A percentile compares a stretch with the other conserved stretches of the same genome.
Evolutionary conservation across 2,113 vertebrate genomes (phyloP).

Genomic region (Silurus asotus): DNA sequence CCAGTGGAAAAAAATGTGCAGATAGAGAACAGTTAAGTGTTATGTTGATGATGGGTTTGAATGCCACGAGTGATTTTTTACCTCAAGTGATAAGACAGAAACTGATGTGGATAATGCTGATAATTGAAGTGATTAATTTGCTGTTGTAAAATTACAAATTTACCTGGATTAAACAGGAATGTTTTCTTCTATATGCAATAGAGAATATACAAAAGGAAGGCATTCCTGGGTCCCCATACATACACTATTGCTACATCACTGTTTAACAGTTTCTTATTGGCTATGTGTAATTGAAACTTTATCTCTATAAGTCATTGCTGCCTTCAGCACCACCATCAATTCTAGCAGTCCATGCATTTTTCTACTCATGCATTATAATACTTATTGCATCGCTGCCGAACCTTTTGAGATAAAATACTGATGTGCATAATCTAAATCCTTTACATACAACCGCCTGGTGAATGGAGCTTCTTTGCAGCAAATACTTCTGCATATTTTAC

Average conservation of each 20-base stretch:
- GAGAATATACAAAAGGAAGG: background rate
- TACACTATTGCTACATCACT: background rate
- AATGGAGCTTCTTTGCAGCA: background rate
- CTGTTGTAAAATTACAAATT: too few species aligned
- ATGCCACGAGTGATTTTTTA: background rate
- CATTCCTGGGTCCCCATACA: background rate
- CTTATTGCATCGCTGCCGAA: background rate
- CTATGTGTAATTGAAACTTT: background rate
- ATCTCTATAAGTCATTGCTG: background rate
- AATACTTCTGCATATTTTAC: background rate
- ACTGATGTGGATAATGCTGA: background rate
- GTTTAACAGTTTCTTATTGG: background rate
- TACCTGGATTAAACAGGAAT: background rate
- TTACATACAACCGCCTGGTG: background rate
- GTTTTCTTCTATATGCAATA: background rate
- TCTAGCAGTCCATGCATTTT: background rate
- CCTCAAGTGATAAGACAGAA: background rate
- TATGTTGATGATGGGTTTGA: background rate
- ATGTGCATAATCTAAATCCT: background rate
- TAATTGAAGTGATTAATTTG: background rate
- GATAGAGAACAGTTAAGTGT: background rate
- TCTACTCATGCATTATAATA: background rate
- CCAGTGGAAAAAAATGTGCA: background rate
- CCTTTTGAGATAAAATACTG: background rate
- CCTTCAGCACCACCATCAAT: background rate